These are phyloP conservation scores for Cirrhinus mrigala DNA, from an alignment of 2,797 vertebrate genomes.

Conservation along the genomic window DNA sequence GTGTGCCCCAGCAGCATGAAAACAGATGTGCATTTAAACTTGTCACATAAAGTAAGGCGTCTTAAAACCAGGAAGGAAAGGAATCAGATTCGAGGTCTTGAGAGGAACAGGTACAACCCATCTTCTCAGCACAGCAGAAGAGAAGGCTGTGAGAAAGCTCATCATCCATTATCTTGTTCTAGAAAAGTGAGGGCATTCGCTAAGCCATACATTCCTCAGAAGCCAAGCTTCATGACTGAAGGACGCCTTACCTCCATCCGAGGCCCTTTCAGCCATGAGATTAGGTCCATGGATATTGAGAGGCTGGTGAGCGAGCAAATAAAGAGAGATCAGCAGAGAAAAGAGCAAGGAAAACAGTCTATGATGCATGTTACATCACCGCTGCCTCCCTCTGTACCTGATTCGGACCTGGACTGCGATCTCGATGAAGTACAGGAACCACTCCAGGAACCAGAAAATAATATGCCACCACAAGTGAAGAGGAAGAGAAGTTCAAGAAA, in stretches of 20 bases:
- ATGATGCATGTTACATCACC: background rate
- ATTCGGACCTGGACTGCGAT: constrained; percentile 38
- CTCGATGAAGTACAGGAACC: constrained; percentile 42
- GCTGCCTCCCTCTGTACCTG: constrained; percentile 32
- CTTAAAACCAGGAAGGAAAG: constrained; percentile 78
- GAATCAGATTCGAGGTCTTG: constrained; percentile 61
- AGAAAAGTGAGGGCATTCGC: constrained; percentile 59
- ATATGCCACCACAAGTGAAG: background rate
- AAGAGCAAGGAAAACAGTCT: constrained; percentile 45
- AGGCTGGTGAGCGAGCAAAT: constrained; percentile 77
- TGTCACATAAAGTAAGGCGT: constrained; percentile 69
- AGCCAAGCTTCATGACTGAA: constrained; percentile 84
- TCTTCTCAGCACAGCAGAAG: constrained; percentile 47
- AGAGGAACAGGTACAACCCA: constrained; percentile 42
- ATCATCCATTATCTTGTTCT: constrained; percentile 45
- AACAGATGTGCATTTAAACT: constrained; percentile 33
- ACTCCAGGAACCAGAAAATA: constrained; percentile 34
- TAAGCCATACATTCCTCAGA: constrained; percentile 63
- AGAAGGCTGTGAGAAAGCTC: constrained; percentile 52
- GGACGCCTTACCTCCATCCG: constrained; percentile 83
- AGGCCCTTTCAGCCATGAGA: constrained; percentile 87
- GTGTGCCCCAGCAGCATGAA: constrained; percentile 31
- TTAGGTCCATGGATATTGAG: constrained; percentile 88
- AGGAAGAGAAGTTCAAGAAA: constrained; percentile 21
- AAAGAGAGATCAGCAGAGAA: constrained; percentile 51